phyloP scores from a whole-genome alignment of 2,797 vertebrate genomes.

The Melanotaenia maccullochi region DNA sequence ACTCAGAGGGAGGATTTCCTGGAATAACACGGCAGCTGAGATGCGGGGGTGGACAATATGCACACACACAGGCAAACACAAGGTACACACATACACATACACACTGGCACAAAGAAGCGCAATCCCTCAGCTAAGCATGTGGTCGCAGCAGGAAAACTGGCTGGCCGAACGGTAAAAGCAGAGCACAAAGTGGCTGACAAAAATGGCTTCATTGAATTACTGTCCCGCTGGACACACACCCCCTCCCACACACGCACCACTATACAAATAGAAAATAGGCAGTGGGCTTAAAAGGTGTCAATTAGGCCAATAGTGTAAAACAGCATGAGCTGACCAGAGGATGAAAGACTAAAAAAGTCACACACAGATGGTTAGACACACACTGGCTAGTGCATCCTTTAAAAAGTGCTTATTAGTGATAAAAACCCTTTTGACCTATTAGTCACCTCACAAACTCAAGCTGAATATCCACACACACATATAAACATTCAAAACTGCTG shows the following conservation, averaged over 20 bases:
- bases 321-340: slow-evolving; percentile 49
- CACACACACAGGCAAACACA: slow-evolving; percentile 52
- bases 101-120: slow-evolving; percentile 50
- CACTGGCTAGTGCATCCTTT: slow-evolving; percentile 11
- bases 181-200: slow-evolving; percentile 39
- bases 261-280: slow-evolving; percentile 23
- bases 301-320: slow-evolving; percentile 58
- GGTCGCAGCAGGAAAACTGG: slow-evolving; percentile 64
- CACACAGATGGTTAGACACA: slow-evolving; percentile 4
- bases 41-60: slow-evolving; percentile 60
- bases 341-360: slow-evolving; percentile 20
- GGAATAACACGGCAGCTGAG: slow-evolving; percentile 57
- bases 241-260: slow-evolving; percentile 12
- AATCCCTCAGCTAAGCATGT: slow-evolving; percentile 59
- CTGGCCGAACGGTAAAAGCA: slow-evolving; percentile 54
- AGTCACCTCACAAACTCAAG: slow-evolving; percentile 22
- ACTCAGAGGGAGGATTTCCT: slow-evolving; percentile 64
- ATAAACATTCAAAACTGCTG: slow-evolving; percentile 12
- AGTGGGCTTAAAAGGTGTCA: slow-evolving; percentile 47
- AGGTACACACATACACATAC: slow-evolving; percentile 13
- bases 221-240: slow-evolving; percentile 31
- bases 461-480: slow-evolving; percentile 7
- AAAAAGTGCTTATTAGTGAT: slow-evolving; percentile 22
- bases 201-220: slow-evolving; percentile 69
- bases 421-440: slow-evolving; percentile 23